Percentiles rank a stretch among this genome's conserved stretches.
Conservation (phyloP, 2,888 invertebrate genomes). For the Therioaphis trifolii region DNA sequence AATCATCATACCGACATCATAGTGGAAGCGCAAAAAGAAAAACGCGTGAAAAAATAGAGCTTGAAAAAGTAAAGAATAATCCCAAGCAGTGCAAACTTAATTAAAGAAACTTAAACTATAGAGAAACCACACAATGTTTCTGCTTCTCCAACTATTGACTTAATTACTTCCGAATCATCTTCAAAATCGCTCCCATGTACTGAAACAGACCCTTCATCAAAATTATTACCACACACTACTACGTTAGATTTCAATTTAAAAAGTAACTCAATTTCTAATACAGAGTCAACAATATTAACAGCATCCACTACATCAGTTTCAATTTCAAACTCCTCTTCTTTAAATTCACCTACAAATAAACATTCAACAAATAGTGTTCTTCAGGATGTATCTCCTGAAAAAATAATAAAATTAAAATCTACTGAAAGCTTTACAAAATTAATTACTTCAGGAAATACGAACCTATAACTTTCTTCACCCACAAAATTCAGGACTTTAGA, state of each 20-base stretch:
- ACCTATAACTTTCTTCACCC: no score
- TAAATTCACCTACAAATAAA: no score
- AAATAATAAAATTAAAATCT: no score
- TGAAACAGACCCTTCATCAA: not conserved
- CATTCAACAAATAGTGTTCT: no score
- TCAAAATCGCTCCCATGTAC: not conserved
- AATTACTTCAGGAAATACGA: no score
- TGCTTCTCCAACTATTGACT: conserved; percentile 4
- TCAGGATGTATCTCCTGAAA: no score
- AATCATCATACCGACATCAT: not conserved
- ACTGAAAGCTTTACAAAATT: no score
- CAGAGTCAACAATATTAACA: no score
- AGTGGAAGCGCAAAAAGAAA: not conserved
- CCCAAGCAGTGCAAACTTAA: not conserved
- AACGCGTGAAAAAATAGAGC: not conserved
- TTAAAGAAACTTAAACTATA: not conserved
- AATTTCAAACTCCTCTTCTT: no score
- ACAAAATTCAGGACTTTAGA: no score
- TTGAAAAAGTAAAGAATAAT: conserved; percentile 1
- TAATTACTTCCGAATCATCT: conserved; percentile 5
- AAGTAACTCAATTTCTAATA: no score
- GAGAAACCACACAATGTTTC: conserved; percentile 12
- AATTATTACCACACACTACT: conserved; percentile 11
- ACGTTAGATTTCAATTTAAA: not conserved
- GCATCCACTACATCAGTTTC: no score